A percentile compares a stretch with the other conserved stretches of the same genome.
Conservation (phyloP, 1,140 invertebrate genomes). For the Cotesia typhae region DNA sequence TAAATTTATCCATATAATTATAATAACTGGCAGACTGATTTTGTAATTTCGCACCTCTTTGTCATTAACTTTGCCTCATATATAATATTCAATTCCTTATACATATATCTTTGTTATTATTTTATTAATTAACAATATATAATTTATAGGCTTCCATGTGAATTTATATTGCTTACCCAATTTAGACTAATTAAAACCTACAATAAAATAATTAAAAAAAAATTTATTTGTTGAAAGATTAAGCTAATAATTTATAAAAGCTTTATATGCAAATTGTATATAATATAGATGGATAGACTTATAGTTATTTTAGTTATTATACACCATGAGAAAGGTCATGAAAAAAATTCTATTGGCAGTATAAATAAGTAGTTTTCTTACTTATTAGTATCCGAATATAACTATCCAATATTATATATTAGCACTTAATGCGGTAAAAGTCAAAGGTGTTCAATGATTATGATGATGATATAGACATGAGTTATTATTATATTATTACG, state of each 20-base stretch:
- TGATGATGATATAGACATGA: not conserved
- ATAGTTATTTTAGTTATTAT: not conserved
- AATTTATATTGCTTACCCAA: no score
- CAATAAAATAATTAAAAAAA: not conserved
- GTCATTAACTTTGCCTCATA: no score
- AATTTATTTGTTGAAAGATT: not conserved
- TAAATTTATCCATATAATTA: not conserved
- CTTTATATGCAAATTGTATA: not conserved
- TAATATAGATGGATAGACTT: not conserved
- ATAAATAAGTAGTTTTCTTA: constrained; percentile 21
- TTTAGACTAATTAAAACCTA: no score
- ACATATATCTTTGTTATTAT: no score
- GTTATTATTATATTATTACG: not conserved
- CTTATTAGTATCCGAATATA: not conserved
- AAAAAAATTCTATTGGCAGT: constrained; percentile 45
- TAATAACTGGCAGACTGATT: not conserved
- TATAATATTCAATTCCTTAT: no score
- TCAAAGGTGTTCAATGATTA: constrained; percentile 5
- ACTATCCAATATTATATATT: not conserved
- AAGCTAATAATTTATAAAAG: no score
- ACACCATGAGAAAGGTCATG: constrained; percentile 55
- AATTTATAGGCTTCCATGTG: no score
- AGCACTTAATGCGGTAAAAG: constrained; percentile 2
- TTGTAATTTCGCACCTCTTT: no score
- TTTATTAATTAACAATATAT: no score